These are phyloP conservation scores for Desoria tigrina DNA, from an alignment of 2,888 invertebrate species.

Conservation along the genomic window DNA sequence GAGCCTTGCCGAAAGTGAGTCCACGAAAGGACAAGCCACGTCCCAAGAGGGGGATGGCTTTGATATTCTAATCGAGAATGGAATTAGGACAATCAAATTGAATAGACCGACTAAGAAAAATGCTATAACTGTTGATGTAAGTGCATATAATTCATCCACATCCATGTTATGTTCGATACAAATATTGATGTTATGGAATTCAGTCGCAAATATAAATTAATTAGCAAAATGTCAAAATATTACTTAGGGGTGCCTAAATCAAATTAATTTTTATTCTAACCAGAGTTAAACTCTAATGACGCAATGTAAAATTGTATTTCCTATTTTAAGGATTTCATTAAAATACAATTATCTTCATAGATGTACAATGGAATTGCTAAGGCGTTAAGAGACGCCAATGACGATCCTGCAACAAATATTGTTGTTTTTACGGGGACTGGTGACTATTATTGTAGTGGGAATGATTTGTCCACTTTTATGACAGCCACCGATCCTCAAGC, in stretches of 20 bases:
- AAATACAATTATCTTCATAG: conserved; percentile 56
- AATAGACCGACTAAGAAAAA: conserved; percentile 80
- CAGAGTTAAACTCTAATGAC: too few relatives aligned
- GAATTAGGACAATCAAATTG: conserved; percentile 66
- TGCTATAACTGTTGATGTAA: conserved; percentile 66
- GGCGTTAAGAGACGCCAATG: conserved; percentile 69
- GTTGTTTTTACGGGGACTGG: conserved; percentile 79
- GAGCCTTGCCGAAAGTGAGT: conserved; percentile 52
- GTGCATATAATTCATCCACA: conserved; percentile 7
- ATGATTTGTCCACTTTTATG: conserved; percentile 66
- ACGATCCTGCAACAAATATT: conserved; percentile 67
- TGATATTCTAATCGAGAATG: conserved; percentile 57
- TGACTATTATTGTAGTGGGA: conserved; percentile 81
- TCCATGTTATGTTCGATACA: conserved; percentile 22
- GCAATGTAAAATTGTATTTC: too few relatives aligned
- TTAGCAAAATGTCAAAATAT: too few relatives aligned
- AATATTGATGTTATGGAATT: too few relatives aligned
- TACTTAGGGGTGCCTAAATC: neutral
- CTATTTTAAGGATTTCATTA: too few relatives aligned
- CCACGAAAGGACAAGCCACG: conserved; percentile 34
- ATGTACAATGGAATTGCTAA: conserved; percentile 69
- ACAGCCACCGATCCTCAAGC: conserved; percentile 54
- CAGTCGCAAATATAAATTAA: too few relatives aligned
- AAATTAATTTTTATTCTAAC: neutral
- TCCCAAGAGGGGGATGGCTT: conserved; percentile 45